Percentiles rank a stretch among this genome's conserved stretches.
phyloP scores from a whole-genome alignment of 2,113 vertebrate species.

The Brachypteracias leptosomus region DNA sequence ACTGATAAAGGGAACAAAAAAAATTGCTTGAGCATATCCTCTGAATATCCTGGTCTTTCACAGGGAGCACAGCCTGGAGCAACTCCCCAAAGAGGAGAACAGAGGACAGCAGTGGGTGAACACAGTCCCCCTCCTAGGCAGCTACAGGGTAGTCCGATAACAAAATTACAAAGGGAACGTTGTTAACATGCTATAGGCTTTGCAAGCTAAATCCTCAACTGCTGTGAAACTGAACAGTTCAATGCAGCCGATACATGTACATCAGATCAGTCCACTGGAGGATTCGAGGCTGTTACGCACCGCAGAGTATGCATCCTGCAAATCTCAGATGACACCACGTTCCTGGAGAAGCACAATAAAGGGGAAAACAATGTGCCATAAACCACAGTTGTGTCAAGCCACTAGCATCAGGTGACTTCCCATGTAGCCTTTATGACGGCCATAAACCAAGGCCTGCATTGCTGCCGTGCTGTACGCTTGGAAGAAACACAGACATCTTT shows the following conservation, averaged over 20 bases:
- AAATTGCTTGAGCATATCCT: not conserved
- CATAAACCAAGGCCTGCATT: not conserved
- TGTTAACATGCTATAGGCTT: not conserved
- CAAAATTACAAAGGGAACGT: not conserved
- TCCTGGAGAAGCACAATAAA: not conserved
- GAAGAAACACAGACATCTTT: not conserved
- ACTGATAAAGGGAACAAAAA: not conserved
- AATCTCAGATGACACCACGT: not conserved
- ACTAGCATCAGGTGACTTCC: not conserved
- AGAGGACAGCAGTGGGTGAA: not conserved
- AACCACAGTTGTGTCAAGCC: not conserved
- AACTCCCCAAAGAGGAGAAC: not conserved
- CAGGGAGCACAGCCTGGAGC: not conserved
- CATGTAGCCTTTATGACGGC: rapidly evolving
- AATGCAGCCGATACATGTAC: rapidly evolving
- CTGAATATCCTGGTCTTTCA: not conserved
- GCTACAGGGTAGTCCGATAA: not conserved
- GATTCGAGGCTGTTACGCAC: not conserved
- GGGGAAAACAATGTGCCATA: not conserved
- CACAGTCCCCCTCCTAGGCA: not conserved
- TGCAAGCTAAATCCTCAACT: not conserved
- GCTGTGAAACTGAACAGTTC: not conserved
- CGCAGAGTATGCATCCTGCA: not conserved
- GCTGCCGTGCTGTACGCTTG: rapidly evolving
- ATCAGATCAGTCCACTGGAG: not conserved